Evolutionary conservation across 2,113 vertebrate genomes (phyloP), one percentile per base, ranked within the genome.

Genomic region (Tachysurus fulvidraco): DNA sequence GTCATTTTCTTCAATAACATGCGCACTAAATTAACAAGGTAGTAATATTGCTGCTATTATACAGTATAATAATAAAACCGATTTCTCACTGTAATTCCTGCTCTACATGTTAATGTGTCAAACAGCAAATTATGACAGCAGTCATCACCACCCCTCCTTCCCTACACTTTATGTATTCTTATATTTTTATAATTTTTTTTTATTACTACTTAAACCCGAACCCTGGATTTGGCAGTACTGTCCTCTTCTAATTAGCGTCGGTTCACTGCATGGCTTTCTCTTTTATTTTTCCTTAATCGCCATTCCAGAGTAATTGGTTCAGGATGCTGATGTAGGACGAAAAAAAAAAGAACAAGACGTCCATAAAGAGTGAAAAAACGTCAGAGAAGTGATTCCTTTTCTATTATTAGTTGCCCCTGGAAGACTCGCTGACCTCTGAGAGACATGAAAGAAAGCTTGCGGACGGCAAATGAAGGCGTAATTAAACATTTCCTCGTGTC

Each of bases 281-380:
- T 94, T 73, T 94, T 93, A 94, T 93, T 89, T 36, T 92, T 89
- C 10, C 91, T 92, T 94, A 93, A 94, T 94, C 91, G 91, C 93
- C 92, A 92, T 94, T 94, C 93, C 92, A 83, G 92, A 74, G 83
- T 93, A 92, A 94, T 93, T 91, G 90, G 90, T 94, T 93, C 93
- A 93, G 83, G 92, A 94, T 95, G 93, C 91, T 67, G 87, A 90
- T 69, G 69, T 55, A 50, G 9, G 81, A 88, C 92, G 91, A 74
- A 4, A 14, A 88, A 50, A 50, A 50, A 9, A 50, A 79, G 85
- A 88, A 92, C 91, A 92, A 88, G 81, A 91, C 93, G 88, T 64
- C 41, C 36, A 79, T 77, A 64, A 76, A 83, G 73, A 81, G 55
- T 0, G 64, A 57, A 57, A 30, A 30, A 50, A 71, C 77, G 83